A percentile compares a stretch with the other conserved stretches of the same genome.
Conservation (phyloP, 2,797 vertebrate species). For the Peromyscus attwateri region DNA sequence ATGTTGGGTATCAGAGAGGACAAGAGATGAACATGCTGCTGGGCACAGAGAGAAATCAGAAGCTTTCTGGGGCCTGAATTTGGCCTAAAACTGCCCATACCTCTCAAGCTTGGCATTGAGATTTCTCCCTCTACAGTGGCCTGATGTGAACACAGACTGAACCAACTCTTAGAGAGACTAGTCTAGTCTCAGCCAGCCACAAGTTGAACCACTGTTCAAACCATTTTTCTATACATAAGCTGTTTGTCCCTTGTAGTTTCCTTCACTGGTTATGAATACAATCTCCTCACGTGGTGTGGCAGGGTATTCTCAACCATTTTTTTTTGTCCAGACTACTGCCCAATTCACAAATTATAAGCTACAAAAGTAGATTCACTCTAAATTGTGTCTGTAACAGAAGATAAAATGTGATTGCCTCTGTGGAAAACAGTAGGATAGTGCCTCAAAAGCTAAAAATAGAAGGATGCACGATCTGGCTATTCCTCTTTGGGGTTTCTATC, state of each 20-base stretch:
- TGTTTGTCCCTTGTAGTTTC: background rate
- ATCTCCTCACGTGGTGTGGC: background rate
- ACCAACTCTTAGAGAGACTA: background rate
- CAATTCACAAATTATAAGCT: background rate
- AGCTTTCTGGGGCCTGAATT: background rate
- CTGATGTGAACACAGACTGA: background rate
- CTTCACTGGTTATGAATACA: background rate
- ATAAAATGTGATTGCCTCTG: accelerated
- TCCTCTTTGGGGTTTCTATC: background rate
- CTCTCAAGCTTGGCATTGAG: background rate
- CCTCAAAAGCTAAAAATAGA: background rate
- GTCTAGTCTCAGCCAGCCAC: background rate
- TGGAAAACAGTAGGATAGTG: background rate
- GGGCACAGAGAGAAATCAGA: background rate
- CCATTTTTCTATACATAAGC: background rate
- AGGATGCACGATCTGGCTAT: background rate
- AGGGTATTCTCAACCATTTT: background rate
- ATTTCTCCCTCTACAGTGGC: background rate
- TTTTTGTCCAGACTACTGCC: background rate
- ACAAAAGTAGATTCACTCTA: background rate
- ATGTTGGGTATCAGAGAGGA: background rate
- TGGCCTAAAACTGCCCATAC: background rate
- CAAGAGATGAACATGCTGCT: background rate
- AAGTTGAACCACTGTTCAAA: background rate
- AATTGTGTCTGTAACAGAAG: background rate